Evolutionary conservation across 2,888 invertebrate species (phyloP).

Genomic region (Pandemis cinnamomeana): DNA sequence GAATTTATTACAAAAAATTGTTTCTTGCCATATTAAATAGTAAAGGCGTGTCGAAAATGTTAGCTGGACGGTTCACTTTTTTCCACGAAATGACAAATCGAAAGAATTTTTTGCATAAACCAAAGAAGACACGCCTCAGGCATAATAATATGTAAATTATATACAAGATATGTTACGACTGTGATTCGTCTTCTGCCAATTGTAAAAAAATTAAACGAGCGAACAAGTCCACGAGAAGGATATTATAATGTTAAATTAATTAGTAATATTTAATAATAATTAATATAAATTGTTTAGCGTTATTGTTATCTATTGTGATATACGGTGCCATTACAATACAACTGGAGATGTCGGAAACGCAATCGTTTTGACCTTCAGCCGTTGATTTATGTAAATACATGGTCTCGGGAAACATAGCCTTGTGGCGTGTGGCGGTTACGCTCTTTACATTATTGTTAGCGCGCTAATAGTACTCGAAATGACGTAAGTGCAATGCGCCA

Average conservation of each 20-base stretch:
- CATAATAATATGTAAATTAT: background rate
- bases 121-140: conserved; percentile 3
- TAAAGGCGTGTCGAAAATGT: background rate
- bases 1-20: conserved; percentile 3
- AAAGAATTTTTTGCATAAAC: conserved; percentile 4
- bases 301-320: conserved; percentile 40
- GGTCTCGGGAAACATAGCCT: background rate
- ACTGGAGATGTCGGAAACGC: conserved; percentile 3
- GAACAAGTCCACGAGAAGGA: conserved; percentile 29
- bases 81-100: conserved; percentile 2
- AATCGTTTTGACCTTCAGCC: conserved; percentile 23
- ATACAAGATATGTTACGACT: conserved; percentile 20
- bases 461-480: background rate
- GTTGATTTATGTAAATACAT: conserved; percentile 27
- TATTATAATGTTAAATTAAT: conserved; percentile 25
- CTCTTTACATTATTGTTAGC: background rate
- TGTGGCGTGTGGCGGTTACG: background rate
- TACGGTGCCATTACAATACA: conserved; percentile 31
- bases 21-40: background rate
- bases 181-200: conserved; percentile 41
- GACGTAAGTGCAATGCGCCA: background rate
- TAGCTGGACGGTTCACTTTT: conserved; percentile 14
- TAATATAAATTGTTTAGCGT: conserved; percentile 29
- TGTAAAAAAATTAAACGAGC: conserved; percentile 21
- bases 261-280: conserved; percentile 24